A percentile compares a stretch with the other conserved stretches of the same genome.
Evolutionary conservation across 2,113 vertebrate genomes (phyloP).

Genomic region (Vombatus ursinus): DNA sequence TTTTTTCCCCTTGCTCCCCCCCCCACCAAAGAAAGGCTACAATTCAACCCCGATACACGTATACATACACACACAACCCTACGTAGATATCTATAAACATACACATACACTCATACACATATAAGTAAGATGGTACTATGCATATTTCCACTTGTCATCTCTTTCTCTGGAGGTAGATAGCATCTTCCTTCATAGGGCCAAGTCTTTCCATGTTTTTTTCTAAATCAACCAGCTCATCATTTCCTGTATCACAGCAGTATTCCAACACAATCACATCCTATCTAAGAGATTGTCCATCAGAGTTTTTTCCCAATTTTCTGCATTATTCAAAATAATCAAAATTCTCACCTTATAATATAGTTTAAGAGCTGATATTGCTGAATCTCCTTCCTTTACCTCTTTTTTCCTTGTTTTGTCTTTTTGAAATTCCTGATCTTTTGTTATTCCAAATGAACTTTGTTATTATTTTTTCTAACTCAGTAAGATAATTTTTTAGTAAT

Average conservation of each 20-base stretch:
- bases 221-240: not conserved
- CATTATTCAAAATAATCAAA: not conserved
- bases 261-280: not conserved
- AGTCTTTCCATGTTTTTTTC: not conserved
- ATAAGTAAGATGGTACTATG: not conserved
- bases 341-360: not conserved
- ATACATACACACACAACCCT: too few species aligned
- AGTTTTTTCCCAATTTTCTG: not conserved
- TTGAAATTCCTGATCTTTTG: not conserved
- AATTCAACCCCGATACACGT: not conserved
- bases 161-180: not conserved
- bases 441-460: not conserved
- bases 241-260: not conserved
- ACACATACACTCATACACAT: not conserved
- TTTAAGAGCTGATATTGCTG: not conserved
- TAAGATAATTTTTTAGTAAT: not conserved
- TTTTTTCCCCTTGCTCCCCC: not conserved
- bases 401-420: not conserved
- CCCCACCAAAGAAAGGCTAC: not conserved
- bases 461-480: not conserved
- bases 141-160: not conserved
- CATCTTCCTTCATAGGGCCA: not conserved
- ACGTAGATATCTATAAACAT: too few species aligned
- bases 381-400: not conserved
- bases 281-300: not conserved